Conservation (phyloP, 2,113 vertebrate genomes). For the Neolamprologus sp. region DNA sequence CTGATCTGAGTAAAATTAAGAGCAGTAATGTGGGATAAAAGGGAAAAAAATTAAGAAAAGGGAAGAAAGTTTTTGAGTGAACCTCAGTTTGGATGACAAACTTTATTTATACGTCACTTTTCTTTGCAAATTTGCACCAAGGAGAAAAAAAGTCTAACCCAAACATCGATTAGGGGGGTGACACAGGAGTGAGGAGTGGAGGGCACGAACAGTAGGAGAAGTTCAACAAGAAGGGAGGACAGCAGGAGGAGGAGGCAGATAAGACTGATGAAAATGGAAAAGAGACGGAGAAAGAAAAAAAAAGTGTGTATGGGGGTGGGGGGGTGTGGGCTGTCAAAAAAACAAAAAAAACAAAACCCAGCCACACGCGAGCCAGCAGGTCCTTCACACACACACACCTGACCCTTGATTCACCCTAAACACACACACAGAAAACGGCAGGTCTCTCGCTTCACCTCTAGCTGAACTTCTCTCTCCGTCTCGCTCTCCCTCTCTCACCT, state of each 20-base stretch:
- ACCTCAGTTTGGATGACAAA: neutral
- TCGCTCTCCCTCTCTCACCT: constrained; percentile 59
- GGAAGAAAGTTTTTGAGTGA: neutral
- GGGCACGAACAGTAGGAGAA: constrained; percentile 20
- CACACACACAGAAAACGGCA: constrained; percentile 22
- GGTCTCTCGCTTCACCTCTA: constrained; percentile 55
- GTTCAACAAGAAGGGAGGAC: neutral
- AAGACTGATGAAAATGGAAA: constrained; percentile 32
- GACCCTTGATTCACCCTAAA: constrained; percentile 32
- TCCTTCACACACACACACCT: constrained; percentile 17
- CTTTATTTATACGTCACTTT: neutral
- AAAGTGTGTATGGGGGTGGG: neutral
- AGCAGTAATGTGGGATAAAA: neutral
- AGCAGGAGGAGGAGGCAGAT: neutral
- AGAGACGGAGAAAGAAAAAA: neutral
- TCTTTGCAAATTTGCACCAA: neutral
- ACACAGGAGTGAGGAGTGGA: neutral
- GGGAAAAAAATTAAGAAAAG: neutral
- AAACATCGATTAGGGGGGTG: neutral
- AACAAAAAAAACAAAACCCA: constrained; percentile 18
- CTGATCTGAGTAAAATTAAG: too few species aligned
- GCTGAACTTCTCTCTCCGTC: constrained; percentile 56
- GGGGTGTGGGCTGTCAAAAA: neutral
- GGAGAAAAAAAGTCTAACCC: neutral
- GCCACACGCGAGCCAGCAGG: constrained; percentile 32